These are phyloP conservation scores for Drosophila setosimentum DNA, from an alignment of 2,888 invertebrate species.

Conservation along the genomic window DNA sequence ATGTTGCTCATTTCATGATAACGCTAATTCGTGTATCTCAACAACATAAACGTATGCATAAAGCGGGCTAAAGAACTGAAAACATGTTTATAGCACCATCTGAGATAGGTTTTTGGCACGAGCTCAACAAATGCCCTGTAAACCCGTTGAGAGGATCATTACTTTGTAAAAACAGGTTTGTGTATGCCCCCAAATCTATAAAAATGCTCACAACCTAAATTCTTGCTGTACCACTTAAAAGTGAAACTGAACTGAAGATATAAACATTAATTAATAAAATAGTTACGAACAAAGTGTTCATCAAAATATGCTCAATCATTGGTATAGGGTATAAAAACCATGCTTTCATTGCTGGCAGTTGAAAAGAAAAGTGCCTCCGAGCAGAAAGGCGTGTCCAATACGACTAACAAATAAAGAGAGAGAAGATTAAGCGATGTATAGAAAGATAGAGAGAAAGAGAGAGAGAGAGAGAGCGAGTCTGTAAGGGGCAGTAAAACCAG, in stretches of 20 bases:
- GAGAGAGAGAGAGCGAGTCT: neutral
- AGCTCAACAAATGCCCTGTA: slow-evolving; percentile 33
- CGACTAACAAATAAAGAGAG: neutral
- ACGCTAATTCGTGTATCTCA: slow-evolving; percentile 13
- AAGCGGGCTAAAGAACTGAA: slow-evolving; percentile 22
- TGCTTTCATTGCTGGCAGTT: slow-evolving; percentile 31
- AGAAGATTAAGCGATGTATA: neutral
- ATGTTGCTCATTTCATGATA: slow-evolving; percentile 12
- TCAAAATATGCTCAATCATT: neutral
- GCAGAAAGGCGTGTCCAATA: slow-evolving; percentile 14
- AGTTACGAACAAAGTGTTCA: neutral
- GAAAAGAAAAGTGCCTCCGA: slow-evolving; percentile 63
- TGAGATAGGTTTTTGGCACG: neutral
- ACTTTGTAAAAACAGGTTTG: neutral
- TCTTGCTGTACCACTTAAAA: neutral
- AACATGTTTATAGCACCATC: slow-evolving; percentile 24
- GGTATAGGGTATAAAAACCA: slow-evolving; percentile 34
- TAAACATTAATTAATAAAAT: neutral
- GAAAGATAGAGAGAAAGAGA: neutral
- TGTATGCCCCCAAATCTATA: too few species aligned
- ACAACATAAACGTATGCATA: slow-evolving; percentile 32
- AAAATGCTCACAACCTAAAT: neutral
- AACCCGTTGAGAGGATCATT: neutral
- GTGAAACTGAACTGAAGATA: neutral
- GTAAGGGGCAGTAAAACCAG: slow-evolving; percentile 17